Base-by-base conservation (phyloP, 2,888 invertebrate genomes). In the Acleris holmiana region DNA sequence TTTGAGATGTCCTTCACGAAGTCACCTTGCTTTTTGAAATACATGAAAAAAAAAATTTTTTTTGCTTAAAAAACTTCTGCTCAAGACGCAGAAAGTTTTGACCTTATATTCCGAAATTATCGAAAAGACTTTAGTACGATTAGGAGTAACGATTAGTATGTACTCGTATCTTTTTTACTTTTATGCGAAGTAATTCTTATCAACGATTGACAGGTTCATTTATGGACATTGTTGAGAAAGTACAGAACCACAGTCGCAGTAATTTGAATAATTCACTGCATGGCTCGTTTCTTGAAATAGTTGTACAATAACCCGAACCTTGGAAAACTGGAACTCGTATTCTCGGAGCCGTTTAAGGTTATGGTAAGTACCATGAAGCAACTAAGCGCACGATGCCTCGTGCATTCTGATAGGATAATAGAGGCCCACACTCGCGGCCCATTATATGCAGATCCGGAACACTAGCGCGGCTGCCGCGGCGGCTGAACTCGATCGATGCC, bases 381-480 rank as follows among this genome's bases (percentile, higher is more conserved):
- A 53, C 59, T 65, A 61, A 68, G 67, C 60, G 64, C 68, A 70
- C 66, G 70, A 67, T 72, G 70, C 69, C 69, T 76, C 74, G 68
- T 78, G 79, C 78, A 84, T 83, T 83, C 76, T 82, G 83, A 83
- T 84, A 79, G 80, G 74, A 83, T 83, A 85, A 88, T 83, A 78
- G 78, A 70, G 77, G 72, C 71, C 70, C 74, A 85, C 89, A 83
- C 89, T 89, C 83, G 87, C 89, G 72, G 68, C 58, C 87, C 80
- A 88, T 89, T 90, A 89, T 90, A 89, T 89, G 88, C 85, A 89
- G 88, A 88, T 79, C 78, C 77, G 77, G 79, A 79, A 80, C 78
- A 75, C 63, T 54, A 54, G 57, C 50, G 55, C n/a, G 51, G 54
- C 60, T 54, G 60, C 66, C 64, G 57, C 55, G 61, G 67, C 65